A percentile compares a stretch with the other conserved stretches of the same genome.
Evolutionary conservation across 2,888 invertebrate species (phyloP).

Genomic region (Schizotus pectinicornis): DNA sequence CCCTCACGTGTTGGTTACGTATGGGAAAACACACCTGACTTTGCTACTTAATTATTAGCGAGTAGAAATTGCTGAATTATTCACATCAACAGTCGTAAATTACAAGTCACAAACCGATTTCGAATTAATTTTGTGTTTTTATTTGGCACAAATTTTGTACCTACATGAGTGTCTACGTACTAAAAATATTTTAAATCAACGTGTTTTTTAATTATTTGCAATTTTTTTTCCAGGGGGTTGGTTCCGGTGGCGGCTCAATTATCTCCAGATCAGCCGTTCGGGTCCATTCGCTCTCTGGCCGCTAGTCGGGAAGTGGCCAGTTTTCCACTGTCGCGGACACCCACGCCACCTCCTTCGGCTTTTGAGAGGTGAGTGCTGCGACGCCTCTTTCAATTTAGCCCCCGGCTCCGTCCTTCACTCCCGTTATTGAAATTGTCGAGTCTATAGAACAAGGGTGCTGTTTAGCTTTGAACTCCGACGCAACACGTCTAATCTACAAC

Average conservation of each 20-base stretch:
- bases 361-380: constrained; percentile 49
- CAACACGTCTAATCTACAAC: no score
- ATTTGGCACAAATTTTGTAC: no score
- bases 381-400: background rate
- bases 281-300: constrained; percentile 75
- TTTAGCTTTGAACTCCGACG: no score
- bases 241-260: constrained; percentile 71
- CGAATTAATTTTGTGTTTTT: no score
- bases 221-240: constrained; percentile 65
- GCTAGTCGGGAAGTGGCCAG: constrained; percentile 77
- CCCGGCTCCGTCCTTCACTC: no score
- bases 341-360: constrained; percentile 71
- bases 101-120: no score
- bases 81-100: no score
- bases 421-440: background rate
- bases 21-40: background rate
- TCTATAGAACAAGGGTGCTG: no score
- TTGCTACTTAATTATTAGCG: background rate
- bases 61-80: no score
- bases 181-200: background rate
- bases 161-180: no score
- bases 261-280: constrained; percentile 77
- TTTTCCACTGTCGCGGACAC: constrained; percentile 77
- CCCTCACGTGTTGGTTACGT: background rate
- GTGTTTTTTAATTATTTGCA: background rate